Evolutionary conservation across 2,888 invertebrate genomes (phyloP).

Genomic region (Cryptus armator): DNA sequence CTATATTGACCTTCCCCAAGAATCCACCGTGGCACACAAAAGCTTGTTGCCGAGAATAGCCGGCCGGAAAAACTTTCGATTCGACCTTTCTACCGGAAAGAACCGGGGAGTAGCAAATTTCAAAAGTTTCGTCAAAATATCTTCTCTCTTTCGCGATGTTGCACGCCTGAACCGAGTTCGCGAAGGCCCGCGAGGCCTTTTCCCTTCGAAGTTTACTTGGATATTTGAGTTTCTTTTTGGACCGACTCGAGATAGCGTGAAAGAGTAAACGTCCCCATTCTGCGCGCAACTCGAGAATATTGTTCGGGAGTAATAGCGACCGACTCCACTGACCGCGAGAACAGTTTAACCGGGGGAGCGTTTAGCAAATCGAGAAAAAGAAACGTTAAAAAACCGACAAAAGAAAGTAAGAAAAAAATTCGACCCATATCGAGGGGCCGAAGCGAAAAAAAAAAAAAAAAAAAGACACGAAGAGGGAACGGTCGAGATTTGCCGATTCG

Average conservation of each 20-base stretch:
- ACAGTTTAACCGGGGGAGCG: conserved; percentile 13
- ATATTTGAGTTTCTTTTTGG: conserved; percentile 37
- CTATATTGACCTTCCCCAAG: conserved; percentile 17
- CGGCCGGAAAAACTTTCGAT: conserved; percentile 21
- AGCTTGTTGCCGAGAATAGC: conserved; percentile 9
- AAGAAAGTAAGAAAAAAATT: conserved; percentile 12
- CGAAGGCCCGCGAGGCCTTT: conserved; percentile 18
- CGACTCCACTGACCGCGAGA: conserved; percentile 57
- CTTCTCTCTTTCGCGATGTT: conserved; percentile 8
- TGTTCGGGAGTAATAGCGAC: conserved; percentile 42
- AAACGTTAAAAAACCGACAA: background rate
- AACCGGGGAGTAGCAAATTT: background rate
- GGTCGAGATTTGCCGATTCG: conserved; percentile 31
- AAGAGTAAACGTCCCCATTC: conserved; percentile 6
- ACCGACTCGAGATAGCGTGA: background rate
- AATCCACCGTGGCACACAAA: background rate
- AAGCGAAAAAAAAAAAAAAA: conserved; percentile 6
- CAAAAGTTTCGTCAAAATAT: conserved; percentile 31
- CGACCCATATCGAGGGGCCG: background rate
- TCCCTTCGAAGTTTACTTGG: conserved; percentile 18
- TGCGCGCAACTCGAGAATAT: conserved; percentile 27
- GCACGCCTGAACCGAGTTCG: background rate
- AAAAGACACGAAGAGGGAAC: background rate
- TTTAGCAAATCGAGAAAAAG: background rate
- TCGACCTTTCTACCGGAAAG: background rate